A percentile compares a stretch with the other conserved stretches of the same genome.
Conservation (phyloP, 1,140 invertebrate genomes). For the Thereuonema tuberculata region DNA sequence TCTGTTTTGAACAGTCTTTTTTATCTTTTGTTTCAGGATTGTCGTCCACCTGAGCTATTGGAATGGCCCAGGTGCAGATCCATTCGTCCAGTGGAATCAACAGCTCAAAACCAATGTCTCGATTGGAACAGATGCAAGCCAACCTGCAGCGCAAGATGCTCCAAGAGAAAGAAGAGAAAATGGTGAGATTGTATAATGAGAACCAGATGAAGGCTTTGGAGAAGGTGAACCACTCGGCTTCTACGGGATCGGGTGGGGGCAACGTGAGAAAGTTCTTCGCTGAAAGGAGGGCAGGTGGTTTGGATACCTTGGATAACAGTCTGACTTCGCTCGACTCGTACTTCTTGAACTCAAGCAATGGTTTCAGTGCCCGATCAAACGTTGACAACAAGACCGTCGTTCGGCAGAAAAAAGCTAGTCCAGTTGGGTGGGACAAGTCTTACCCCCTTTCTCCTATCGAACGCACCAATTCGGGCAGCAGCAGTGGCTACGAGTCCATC, state of each 20-base stretch:
- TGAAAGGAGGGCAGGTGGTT: slow-evolving; percentile 14
- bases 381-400: background rate
- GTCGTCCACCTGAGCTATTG: too few relatives aligned
- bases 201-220: slow-evolving; percentile 27
- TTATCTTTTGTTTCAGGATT: too few relatives aligned
- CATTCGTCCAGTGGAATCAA: too few relatives aligned
- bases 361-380: background rate
- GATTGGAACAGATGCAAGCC: slow-evolving; percentile 26
- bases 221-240: slow-evolving; percentile 17
- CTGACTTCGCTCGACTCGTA: slow-evolving; percentile 1
- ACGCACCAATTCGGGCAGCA: slow-evolving; percentile 12
- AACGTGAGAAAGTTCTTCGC: slow-evolving; percentile 24
- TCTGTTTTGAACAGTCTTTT: too few relatives aligned
- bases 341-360: background rate
- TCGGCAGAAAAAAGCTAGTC: slow-evolving; percentile 12
- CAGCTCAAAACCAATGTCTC: slow-evolving; percentile 16
- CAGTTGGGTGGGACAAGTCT: slow-evolving; percentile 24
- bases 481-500: slow-evolving; percentile 12
- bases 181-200: slow-evolving; percentile 28
- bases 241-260: slow-evolving; percentile 17
- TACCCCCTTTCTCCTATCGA: slow-evolving; percentile 22
- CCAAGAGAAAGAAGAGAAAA: slow-evolving; percentile 29
- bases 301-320: background rate
- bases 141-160: slow-evolving; percentile 29
- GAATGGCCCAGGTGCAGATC: too few relatives aligned